These are phyloP conservation scores for Sebastes kiyomatsui DNA, from an alignment of 2,797 vertebrate species.

Conservation along the genomic window DNA sequence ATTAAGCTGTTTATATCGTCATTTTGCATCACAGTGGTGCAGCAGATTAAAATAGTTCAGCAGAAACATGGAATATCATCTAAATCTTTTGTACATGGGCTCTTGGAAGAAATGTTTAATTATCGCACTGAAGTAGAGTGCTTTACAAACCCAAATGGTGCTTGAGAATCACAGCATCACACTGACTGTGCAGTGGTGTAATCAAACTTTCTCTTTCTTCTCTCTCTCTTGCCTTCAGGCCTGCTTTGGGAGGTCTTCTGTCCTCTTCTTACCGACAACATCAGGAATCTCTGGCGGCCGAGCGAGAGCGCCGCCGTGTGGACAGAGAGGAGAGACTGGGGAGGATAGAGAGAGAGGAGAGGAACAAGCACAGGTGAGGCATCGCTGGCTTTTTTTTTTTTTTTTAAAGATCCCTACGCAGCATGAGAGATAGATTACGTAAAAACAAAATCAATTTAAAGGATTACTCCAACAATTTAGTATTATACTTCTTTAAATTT, in stretches of 20 bases:
- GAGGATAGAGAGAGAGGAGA: conserved; percentile 94
- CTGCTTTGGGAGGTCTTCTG: conserved; percentile 88
- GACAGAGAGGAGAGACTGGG: conserved; percentile 94
- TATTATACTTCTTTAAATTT: neutral
- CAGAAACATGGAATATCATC: neutral
- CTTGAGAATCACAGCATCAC: neutral
- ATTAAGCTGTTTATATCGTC: neutral
- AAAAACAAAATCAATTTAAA: neutral
- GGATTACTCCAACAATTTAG: neutral
- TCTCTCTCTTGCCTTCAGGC: conserved; percentile 72
- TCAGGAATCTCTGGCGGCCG: conserved; percentile 93
- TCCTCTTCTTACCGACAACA: conserved; percentile 95
- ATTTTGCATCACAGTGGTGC: neutral
- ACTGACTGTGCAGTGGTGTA: neutral
- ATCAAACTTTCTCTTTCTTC: neutral
- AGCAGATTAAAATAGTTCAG: neutral
- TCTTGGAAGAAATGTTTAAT: neutral
- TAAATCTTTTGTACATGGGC: neutral
- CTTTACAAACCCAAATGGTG: neutral
- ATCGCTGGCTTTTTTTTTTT: neutral
- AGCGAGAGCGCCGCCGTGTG: conserved; percentile 91
- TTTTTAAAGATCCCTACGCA: neutral
- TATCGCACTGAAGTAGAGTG: neutral
- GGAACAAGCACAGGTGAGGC: conserved; percentile 93
- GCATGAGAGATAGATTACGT: neutral